Conservation (phyloP, 2,888 invertebrate species). For the Mylabris sibirica region DNA sequence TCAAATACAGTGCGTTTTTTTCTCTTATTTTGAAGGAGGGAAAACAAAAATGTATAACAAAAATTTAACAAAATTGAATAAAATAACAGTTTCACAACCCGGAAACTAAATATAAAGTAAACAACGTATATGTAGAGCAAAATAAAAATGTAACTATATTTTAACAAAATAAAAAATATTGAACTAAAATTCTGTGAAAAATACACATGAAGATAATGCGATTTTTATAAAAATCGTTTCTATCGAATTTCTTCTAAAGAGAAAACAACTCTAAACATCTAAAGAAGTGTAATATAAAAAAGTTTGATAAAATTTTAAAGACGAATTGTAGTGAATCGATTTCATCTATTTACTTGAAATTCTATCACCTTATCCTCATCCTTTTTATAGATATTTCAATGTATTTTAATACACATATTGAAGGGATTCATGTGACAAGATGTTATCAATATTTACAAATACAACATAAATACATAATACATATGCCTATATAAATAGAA, state of each 20-base stretch:
- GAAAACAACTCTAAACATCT: neutral
- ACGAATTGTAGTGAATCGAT: neutral
- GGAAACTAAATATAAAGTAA: neutral
- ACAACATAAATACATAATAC: constrained; percentile 7
- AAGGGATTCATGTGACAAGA: constrained; percentile 20
- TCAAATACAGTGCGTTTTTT: neutral
- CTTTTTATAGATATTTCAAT: constrained; percentile 15
- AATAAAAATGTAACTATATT: neutral
- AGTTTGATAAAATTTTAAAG: constrained; percentile 21
- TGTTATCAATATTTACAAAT: constrained; percentile 16
- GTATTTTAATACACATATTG: constrained; percentile 9
- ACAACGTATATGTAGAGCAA: neutral
- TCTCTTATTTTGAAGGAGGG: neutral
- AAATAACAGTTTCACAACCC: constrained; percentile 1
- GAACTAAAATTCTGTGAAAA: neutral
- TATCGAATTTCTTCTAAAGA: neutral
- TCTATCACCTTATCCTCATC: constrained; percentile 24
- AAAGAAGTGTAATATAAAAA: neutral
- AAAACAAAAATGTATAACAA: neutral
- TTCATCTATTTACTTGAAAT: constrained; percentile 18
- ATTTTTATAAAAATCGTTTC: neutral
- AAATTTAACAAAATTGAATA: neutral
- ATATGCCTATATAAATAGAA: neutral
- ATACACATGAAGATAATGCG: neutral
- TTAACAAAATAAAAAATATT: neutral